Conservation (phyloP, 2,888 invertebrate species). For the Cantharis flavilabris region DNA sequence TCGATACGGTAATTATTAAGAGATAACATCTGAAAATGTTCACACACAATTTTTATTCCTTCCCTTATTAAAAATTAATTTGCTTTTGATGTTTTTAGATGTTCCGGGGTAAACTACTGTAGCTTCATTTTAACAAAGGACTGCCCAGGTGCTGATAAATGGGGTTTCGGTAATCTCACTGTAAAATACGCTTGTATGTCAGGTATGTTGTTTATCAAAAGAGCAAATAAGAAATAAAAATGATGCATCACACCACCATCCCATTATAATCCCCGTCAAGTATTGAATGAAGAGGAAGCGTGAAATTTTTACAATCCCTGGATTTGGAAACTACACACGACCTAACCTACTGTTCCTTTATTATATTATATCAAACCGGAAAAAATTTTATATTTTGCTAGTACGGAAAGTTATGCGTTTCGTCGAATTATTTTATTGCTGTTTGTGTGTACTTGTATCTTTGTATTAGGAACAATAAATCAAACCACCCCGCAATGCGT, state of each 20-base stretch:
- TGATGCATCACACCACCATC: conserved; percentile 8
- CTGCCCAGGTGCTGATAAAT: conserved; percentile 65
- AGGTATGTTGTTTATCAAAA: conserved; percentile 59
- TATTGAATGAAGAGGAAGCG: conserved; percentile 18
- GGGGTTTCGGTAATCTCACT: conserved; percentile 69
- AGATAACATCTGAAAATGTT: neutral
- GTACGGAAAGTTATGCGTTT: neutral
- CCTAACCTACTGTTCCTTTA: conserved; percentile 22
- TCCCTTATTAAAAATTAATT: neutral
- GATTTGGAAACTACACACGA: conserved; percentile 36
- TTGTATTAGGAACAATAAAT: neutral
- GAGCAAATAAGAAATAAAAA: conserved; percentile 2
- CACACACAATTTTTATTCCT: neutral
- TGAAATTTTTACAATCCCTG: conserved; percentile 37
- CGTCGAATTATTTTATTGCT: neutral
- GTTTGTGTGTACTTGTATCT: neutral
- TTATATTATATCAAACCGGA: conserved; percentile 1
- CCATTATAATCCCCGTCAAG: conserved; percentile 6
- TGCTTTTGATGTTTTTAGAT: conserved; percentile 58
- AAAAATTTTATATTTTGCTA: conserved; percentile 7
- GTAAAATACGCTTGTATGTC: conserved; percentile 77
- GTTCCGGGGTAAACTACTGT: conserved; percentile 76
- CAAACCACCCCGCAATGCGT: neutral
- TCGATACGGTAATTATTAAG: neutral
- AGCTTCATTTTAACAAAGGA: conserved; percentile 70